phyloP scores from a whole-genome alignment of 2,888 invertebrate species.

The Orthosia cruda region DNA sequence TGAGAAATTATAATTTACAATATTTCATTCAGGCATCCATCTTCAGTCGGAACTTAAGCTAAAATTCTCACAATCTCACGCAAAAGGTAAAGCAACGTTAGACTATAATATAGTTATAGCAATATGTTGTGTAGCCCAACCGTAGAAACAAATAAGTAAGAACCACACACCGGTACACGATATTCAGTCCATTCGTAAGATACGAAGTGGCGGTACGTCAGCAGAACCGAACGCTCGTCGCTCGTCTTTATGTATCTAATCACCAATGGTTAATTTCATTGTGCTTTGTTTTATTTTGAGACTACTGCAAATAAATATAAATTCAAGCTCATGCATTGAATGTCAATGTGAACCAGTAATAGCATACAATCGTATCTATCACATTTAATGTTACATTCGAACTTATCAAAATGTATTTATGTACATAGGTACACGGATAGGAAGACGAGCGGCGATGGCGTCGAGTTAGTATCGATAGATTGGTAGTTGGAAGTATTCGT shows the following conservation, averaged over 20 bases:
- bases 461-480: conserved; percentile 20
- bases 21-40: conserved; percentile 92
- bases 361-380: conserved; percentile 58
- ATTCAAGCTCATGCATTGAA: conserved; percentile 68
- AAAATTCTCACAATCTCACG: conserved; percentile 92
- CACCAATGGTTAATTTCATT: conserved; percentile 75
- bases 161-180: conserved; percentile 85
- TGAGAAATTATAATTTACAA: conserved; percentile 93
- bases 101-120: conserved; percentile 92
- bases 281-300: conserved; percentile 78
- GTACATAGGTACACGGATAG: conserved; percentile 51
- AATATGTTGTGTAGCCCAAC: conserved; percentile 90
- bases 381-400: conserved; percentile 48
- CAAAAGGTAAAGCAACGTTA: conserved; percentile 92
- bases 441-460: conserved; percentile 57
- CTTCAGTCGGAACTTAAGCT: conserved; percentile 92
- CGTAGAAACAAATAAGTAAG: conserved; percentile 85
- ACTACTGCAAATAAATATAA: conserved; percentile 71
- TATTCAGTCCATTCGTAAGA: conserved; percentile 85
- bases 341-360: conserved; percentile 66
- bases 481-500: conserved; percentile 38
- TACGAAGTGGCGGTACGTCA: conserved; percentile 78
- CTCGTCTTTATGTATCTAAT: conserved; percentile 70
- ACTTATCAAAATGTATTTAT: conserved; percentile 58
- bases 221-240: conserved; percentile 67